phyloP scores from a whole-genome alignment of 2,888 invertebrate species.

The Corbicula japonica region DNA sequence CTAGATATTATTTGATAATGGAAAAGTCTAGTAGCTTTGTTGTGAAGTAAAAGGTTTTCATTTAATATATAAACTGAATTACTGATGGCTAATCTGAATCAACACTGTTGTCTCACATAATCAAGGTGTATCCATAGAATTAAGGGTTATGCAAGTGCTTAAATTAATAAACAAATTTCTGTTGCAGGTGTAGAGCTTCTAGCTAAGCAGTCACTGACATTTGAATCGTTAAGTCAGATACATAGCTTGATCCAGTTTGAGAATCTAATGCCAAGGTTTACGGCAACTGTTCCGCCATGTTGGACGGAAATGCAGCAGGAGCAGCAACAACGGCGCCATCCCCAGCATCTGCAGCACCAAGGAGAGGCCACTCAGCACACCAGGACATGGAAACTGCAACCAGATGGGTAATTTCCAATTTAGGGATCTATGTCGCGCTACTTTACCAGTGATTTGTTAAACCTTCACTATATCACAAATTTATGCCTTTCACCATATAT shows the following conservation, averaged over 20 bases:
- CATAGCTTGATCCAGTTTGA: slow-evolving; percentile 93
- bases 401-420: slow-evolving; percentile 89
- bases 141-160: no score
- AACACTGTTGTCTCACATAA: no score
- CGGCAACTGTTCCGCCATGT: slow-evolving; percentile 96
- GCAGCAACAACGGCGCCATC: slow-evolving; percentile 95
- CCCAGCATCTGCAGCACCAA: slow-evolving; percentile 91
- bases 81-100: no score
- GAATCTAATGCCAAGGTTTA: slow-evolving; percentile 90
- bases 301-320: slow-evolving; percentile 98
- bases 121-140: no score
- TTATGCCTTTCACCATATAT: no score
- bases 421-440: no score
- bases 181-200: slow-evolving; percentile 81
- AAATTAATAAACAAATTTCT: slow-evolving; percentile 14
- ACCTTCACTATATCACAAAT: no score
- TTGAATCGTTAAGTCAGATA: slow-evolving; percentile 89
- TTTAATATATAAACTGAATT: no score
- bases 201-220: slow-evolving; percentile 88
- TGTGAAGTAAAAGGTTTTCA: no score
- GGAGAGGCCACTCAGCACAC: slow-evolving; percentile 91
- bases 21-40: no score
- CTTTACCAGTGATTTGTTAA: no score
- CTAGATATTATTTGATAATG: no score
- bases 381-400: slow-evolving; percentile 95